Conservation (phyloP, 2,113 vertebrate genomes). For the Dipodomys merriami region DNA sequence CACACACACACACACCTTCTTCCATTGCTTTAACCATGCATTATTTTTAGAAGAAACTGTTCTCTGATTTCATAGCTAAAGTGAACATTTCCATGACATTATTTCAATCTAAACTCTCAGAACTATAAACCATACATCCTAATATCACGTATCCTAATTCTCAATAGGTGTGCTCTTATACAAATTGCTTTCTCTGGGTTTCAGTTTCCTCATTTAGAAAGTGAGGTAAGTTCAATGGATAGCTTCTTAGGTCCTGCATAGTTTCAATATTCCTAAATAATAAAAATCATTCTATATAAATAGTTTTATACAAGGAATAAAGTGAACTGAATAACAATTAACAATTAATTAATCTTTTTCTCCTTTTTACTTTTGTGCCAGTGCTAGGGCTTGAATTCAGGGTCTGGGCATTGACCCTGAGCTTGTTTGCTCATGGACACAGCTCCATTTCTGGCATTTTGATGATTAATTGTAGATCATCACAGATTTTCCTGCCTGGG, state of each 20-base stretch:
- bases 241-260: conserved; percentile 19
- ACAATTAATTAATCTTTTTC: neutral
- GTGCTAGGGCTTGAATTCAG: too few species aligned
- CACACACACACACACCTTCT: neutral
- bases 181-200: neutral
- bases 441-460: too few species aligned
- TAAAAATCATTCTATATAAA: conserved; percentile 42
- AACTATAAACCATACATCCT: neutral
- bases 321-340: neutral
- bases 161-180: neutral
- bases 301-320: neutral
- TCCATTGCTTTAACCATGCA: neutral
- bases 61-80: conserved; percentile 31
- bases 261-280: conserved; percentile 37
- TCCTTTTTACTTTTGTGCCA: too few species aligned
- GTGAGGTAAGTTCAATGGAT: conserved; percentile 21
- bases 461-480: too few species aligned
- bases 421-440: too few species aligned
- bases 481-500: too few species aligned
- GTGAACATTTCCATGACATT: conserved; percentile 14
- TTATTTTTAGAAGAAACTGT: neutral
- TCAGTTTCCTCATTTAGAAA: conserved; percentile 42
- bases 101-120: conserved; percentile 31
- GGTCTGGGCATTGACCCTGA: too few species aligned
- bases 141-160: neutral